Conservation (phyloP, 2,888 invertebrate species). For the Eilema sororculum region DNA sequence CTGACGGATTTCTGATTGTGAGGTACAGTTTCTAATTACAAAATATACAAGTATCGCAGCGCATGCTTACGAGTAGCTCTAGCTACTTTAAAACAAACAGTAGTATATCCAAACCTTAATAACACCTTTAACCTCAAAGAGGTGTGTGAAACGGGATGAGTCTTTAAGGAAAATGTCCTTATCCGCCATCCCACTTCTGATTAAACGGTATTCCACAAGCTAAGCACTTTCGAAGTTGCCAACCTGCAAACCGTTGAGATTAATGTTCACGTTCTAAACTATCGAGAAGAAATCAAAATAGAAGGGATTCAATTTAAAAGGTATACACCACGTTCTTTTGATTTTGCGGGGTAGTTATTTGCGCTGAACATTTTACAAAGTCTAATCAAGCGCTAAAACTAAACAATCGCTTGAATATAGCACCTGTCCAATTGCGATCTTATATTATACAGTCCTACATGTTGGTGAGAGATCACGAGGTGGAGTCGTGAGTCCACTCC, state of each 20-base stretch:
- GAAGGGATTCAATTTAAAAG: no score
- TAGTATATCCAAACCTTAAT: not conserved
- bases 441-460: conserved; percentile 8
- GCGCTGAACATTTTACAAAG: not conserved
- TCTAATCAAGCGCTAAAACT: not conserved
- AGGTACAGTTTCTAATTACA: no score
- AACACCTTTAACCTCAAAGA: not conserved
- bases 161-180: not conserved
- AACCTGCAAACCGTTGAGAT: conserved; percentile 27
- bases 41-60: no score
- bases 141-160: not conserved
- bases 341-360: not conserved
- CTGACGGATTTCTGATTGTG: no score
- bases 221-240: conserved; percentile 11
- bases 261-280: conserved; percentile 19
- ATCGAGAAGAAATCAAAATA: conserved; percentile 47
- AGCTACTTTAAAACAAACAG: no score
- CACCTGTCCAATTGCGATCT: conserved; percentile 5
- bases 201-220: conserved; percentile 14
- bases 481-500: conserved; percentile 44
- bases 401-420: not conserved
- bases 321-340: not conserved
- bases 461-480: conserved; percentile 40
- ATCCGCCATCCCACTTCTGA: not conserved
- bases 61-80: no score